Percentiles rank a stretch among this genome's conserved stretches.
Conservation (phyloP, 1,140 invertebrate genomes). For the Panagrolaimus sp. region DNA sequence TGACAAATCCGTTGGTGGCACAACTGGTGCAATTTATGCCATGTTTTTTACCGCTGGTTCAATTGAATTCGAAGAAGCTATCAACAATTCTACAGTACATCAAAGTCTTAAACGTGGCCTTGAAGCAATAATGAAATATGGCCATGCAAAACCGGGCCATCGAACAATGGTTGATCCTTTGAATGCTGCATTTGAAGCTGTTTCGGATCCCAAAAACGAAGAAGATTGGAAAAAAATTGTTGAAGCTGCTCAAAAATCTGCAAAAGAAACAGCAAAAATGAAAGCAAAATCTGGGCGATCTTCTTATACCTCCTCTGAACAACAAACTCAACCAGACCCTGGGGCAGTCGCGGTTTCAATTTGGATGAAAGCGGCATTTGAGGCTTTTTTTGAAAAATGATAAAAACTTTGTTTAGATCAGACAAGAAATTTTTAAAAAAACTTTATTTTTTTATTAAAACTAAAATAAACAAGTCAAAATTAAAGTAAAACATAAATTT, state of each 20-base stretch:
- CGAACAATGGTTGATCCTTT: conserved; percentile 68
- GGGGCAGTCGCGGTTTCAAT: conserved; percentile 61
- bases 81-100: not conserved
- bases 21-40: conserved; percentile 34
- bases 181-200: conserved; percentile 35
- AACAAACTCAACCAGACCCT: conserved; percentile 60
- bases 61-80: not conserved
- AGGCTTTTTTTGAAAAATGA: conserved; percentile 20
- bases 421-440: too few species aligned
- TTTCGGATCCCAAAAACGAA: not conserved
- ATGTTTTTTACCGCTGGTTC: conserved; percentile 3
- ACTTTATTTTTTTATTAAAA: too few species aligned
- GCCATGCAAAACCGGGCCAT: conserved; percentile 71
- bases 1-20: conserved; percentile 38
- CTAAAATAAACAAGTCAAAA: too few species aligned
- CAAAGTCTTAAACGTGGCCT: conserved; percentile 60
- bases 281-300: conserved; percentile 39
- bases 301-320: conserved; percentile 33
- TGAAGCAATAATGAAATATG: conserved; percentile 69
- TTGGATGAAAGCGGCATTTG: conserved; percentile 60
- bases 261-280: conserved; percentile 36
- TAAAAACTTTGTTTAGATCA: too few species aligned
- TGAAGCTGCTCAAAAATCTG: conserved; percentile 34
- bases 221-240: conserved; percentile 11
- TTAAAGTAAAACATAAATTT: too few species aligned